A percentile compares a stretch with the other conserved stretches of the same genome.
phyloP scores from a whole-genome alignment of 2,797 vertebrate species.

The Odontamblyopus lacepedii region DNA sequence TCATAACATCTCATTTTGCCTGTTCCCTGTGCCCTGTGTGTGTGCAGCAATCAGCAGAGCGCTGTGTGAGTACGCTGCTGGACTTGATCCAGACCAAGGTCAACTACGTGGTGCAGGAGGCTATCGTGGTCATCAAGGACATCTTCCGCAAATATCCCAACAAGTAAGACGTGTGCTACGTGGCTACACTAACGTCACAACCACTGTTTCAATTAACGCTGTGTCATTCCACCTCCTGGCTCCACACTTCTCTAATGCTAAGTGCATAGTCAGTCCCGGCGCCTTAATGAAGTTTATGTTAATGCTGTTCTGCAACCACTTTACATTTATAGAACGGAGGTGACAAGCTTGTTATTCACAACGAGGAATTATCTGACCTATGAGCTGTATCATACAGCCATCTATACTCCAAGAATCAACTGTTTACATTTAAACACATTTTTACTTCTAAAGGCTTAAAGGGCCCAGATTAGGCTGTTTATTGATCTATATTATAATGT shows the following conservation, averaged over 20 bases:
- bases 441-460: too few species aligned
- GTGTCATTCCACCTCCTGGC: background rate
- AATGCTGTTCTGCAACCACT: background rate
- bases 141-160: slow-evolving; percentile 99
- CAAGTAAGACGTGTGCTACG: slow-evolving; percentile 82
- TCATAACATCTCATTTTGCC: background rate
- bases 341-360: background rate
- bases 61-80: slow-evolving; percentile 93
- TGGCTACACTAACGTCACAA: background rate
- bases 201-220: background rate
- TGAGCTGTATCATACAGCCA: too few species aligned
- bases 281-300: slow-evolving; percentile 1
- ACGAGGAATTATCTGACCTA: background rate
- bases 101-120: slow-evolving; percentile 98
- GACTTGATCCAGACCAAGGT: slow-evolving; percentile 98
- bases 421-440: too few species aligned
- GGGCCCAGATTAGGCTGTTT: too few species aligned
- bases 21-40: background rate
- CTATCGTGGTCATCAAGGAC: slow-evolving; percentile 97
- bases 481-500: too few species aligned
- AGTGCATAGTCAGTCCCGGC: background rate
- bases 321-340: background rate
- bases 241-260: background rate
- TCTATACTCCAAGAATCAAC: background rate
- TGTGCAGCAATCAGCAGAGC: slow-evolving; percentile 92